Percentiles rank a stretch among this genome's conserved stretches.
phyloP scores from a whole-genome alignment of 2,888 invertebrate genomes.

The Pandemis heparana region DNA sequence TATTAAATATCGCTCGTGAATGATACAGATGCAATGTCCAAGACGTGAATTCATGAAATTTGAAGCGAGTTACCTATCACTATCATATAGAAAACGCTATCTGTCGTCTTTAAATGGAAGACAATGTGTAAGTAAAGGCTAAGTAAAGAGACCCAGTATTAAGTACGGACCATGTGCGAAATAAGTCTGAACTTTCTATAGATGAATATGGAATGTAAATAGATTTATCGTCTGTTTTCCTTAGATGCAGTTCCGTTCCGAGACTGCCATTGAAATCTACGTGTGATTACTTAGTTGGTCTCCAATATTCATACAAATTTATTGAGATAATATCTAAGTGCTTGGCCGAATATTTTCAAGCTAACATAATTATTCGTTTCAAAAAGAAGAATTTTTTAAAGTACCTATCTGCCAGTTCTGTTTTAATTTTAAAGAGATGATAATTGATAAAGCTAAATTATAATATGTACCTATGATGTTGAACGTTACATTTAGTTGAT shows the following conservation, averaged over 20 bases:
- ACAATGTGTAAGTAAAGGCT: constrained; percentile 7
- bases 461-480: too few species aligned
- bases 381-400: not conserved
- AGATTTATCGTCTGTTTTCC: not conserved
- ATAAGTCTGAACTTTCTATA: constrained; percentile 10
- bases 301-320: not conserved
- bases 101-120: constrained; percentile 1
- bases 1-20: too few species aligned
- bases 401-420: too few species aligned
- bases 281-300: constrained; percentile 6
- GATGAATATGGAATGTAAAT: constrained; percentile 17
- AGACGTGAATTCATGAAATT: not conserved
- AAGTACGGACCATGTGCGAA: not conserved
- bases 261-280: constrained; percentile 5
- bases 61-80: not conserved
- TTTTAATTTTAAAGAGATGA: not conserved
- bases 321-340: not conserved
- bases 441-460: not conserved
- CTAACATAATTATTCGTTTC: not conserved
- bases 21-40: too few species aligned
- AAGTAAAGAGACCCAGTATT: not conserved
- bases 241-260: constrained; percentile 11
- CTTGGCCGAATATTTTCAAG: not conserved
- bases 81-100: not conserved
- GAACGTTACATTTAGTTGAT: constrained; percentile 5